Conservation (phyloP, 2,797 vertebrate genomes). For the Manis javanica region DNA sequence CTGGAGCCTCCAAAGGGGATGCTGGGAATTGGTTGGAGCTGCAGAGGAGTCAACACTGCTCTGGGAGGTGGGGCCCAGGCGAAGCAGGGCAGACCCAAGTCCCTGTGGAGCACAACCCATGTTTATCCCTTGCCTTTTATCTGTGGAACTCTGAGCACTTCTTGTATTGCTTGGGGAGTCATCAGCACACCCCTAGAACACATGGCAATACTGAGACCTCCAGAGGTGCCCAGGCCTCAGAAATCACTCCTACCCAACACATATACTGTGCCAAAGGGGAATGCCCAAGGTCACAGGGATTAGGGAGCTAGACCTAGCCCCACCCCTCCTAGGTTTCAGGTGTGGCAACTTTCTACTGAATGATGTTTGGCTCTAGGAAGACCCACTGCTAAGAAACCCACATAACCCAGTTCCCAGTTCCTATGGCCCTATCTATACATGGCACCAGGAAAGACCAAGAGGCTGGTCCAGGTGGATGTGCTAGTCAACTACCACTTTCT, state of each 20-base stretch:
- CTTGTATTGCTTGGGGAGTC: slow-evolving; percentile 10
- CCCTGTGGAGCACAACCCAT: slow-evolving; percentile 23
- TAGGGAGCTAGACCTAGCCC: neutral
- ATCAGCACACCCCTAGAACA: slow-evolving; percentile 30
- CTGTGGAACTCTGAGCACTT: slow-evolving; percentile 23
- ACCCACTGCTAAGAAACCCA: neutral
- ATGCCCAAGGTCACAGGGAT: neutral
- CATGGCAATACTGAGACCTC: slow-evolving; percentile 34
- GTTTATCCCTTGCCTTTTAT: slow-evolving; percentile 61
- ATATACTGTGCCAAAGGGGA: neutral
- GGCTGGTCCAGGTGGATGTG: neutral
- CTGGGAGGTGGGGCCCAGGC: neutral
- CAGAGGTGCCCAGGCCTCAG: neutral
- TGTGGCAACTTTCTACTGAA: neutral
- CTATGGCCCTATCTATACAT: neutral
- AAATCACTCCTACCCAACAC: neutral
- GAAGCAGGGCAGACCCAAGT: neutral
- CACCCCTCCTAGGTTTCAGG: neutral
- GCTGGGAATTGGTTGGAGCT: slow-evolving; percentile 34
- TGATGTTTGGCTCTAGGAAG: neutral
- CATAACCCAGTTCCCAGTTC: neutral
- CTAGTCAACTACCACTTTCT: neutral
- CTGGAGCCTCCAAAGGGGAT: slow-evolving; percentile 39
- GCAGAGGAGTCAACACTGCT: slow-evolving; percentile 19
- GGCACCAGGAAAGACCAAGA: neutral